Evolutionary conservation across 2,113 vertebrate species (phyloP), one percentile per base, ranked within the genome.

Genomic region (Chlamydotis undulata): DNA sequence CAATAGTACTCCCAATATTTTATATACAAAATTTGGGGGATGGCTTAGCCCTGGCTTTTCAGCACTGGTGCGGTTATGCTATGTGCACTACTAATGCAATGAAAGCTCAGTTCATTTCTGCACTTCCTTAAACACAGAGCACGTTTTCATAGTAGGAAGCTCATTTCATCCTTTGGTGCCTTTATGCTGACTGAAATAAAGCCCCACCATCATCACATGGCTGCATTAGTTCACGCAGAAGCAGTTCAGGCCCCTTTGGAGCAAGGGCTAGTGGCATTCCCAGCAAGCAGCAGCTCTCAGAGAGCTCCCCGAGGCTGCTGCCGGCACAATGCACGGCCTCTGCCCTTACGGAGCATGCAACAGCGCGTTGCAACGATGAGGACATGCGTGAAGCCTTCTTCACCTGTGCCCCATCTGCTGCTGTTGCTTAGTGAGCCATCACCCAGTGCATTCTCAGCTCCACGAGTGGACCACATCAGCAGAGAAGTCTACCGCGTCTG

Each of bases 281-380:
- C 37, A 88, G 53, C 24, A 31, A n/a, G 45, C 0, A 43, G 50
- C 35, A 45, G 53, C 57, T 76, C 75, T 26, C 29, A 0, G 17
- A 31, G 45, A 76, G 52, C 19, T 76, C 39, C 25, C 61, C 8
- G 0, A 49, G 43, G 37, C 39, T 29, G 50, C 65, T 28, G 28
- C 41, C 2, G 2, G 23, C 41, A 35, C 49, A 37, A 25, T 2
- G 1, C 1, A 1, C 2, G 4, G 45, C n/a, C 63, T 81, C 52
- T 26, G 52, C 23, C 26, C 4, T 23, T 22, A n/a, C 0, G 2
- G n/a, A 76, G 69, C 37, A 17, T 33, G 37, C 56, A 80, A 33
- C 13, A 26, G 53, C 60, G 26, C 0, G 3, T 7, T 25, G 28
- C 43, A n/a, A 6, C 39, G 6, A 17, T 1, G 14, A 71, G 47